phyloP scores from a whole-genome alignment of 2,113 vertebrate species.

The Lagopus muta region DNA sequence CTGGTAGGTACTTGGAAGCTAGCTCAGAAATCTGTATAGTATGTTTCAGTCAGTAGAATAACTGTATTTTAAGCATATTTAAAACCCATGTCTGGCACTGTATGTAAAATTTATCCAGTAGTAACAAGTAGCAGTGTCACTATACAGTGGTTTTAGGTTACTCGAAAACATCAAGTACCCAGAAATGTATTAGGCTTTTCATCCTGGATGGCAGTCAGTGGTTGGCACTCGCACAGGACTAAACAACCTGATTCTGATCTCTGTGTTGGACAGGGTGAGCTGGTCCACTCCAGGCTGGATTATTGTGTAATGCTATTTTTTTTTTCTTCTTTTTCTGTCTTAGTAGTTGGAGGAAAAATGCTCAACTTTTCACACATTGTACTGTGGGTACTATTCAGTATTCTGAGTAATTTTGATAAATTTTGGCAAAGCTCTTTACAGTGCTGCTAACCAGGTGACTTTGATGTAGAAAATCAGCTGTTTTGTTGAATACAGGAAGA shows the following conservation, averaged over 20 bases:
- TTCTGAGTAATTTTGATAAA: neutral
- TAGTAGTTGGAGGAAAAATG: neutral
- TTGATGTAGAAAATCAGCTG: neutral
- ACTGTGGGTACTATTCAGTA: neutral
- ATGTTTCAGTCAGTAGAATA: neutral
- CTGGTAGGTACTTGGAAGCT: neutral
- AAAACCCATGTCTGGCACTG: neutral
- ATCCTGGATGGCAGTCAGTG: neutral
- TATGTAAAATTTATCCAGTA: neutral
- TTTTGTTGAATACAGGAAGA: slow-evolving; percentile 33
- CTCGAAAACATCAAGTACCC: neutral
- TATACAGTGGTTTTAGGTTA: neutral
- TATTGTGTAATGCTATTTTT: neutral
- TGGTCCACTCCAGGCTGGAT: neutral
- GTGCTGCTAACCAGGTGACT: neutral
- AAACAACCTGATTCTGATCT: neutral
- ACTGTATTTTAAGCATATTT: neutral
- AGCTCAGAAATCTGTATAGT: neutral
- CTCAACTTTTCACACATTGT: rapidly evolving
- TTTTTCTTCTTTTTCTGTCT: neutral
- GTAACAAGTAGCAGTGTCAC: neutral
- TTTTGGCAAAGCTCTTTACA: neutral
- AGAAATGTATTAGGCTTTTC: neutral
- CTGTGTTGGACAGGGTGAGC: neutral
- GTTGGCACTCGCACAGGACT: neutral